Percentiles rank a stretch among this genome's conserved stretches.
phyloP scores from a whole-genome alignment of 1,140 invertebrate genomes.

The Drosophila burlai region DNA sequence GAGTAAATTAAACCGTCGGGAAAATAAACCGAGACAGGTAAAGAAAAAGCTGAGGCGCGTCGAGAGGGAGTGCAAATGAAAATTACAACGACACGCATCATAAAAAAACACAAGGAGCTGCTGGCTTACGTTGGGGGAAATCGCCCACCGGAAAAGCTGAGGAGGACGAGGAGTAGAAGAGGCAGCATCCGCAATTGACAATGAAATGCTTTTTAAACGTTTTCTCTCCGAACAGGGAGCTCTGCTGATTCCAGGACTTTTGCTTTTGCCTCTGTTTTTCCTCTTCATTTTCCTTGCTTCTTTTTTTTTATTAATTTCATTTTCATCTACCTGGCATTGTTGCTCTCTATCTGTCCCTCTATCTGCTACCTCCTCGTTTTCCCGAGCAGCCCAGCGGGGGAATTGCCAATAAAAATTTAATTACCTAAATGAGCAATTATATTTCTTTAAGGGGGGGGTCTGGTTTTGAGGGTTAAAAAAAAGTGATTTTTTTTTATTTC shows the following conservation, averaged over 20 bases:
- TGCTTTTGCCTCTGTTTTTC: conserved; percentile 14
- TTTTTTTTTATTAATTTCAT: conserved; percentile 67
- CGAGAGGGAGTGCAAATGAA: conserved; percentile 43
- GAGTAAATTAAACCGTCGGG: conserved; percentile 78
- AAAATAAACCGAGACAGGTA: conserved; percentile 61
- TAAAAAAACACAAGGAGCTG: conserved; percentile 39
- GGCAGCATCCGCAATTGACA: conserved; percentile 69
- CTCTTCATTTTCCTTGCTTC: conserved; percentile 3
- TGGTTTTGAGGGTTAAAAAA: too few relatives aligned
- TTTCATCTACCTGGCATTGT: conserved; percentile 50
- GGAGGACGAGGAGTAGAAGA: conserved; percentile 18
- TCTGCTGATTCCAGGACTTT: conserved; percentile 25
- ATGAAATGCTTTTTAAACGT: conserved; percentile 78
- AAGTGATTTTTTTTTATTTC: too few relatives aligned
- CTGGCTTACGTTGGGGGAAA: conserved; percentile 3
- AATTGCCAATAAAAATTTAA: conserved; percentile 79
- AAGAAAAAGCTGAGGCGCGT: conserved; percentile 22
- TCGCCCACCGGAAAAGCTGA: conserved; percentile 24
- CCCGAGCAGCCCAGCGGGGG: conserved; percentile 32
- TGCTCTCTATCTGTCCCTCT: conserved; percentile 22
- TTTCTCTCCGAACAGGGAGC: conserved; percentile 5
- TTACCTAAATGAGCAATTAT: conserved; percentile 76
- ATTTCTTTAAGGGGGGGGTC: too few relatives aligned
- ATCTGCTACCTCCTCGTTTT: conserved; percentile 44
- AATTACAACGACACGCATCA: conserved; percentile 63